These are phyloP conservation scores for Cataglyphis livida DNA, from an alignment of 2,888 invertebrate species.

Conservation along the genomic window DNA sequence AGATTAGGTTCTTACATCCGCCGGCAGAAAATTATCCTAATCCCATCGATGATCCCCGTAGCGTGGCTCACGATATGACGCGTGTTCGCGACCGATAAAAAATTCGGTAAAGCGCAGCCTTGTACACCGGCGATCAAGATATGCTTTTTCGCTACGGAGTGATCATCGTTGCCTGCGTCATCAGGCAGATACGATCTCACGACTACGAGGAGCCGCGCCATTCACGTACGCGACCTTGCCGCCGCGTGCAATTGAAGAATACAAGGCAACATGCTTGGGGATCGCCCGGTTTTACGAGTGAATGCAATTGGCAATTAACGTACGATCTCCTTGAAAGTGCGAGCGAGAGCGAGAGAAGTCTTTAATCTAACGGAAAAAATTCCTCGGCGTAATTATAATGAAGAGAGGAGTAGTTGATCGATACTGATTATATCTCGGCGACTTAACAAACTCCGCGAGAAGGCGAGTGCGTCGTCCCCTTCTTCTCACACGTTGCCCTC, in stretches of 20 bases:
- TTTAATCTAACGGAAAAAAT: slow-evolving; percentile 29
- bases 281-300: slow-evolving; percentile 47
- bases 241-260: slow-evolving; percentile 53
- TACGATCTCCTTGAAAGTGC: slow-evolving; percentile 48
- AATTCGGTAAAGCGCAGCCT: slow-evolving; percentile 59
- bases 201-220: slow-evolving; percentile 67
- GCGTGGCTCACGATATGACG: neutral
- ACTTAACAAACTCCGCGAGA: slow-evolving; percentile 37
- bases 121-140: slow-evolving; percentile 64
- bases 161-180: slow-evolving; percentile 72
- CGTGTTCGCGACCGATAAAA: slow-evolving; percentile 29
- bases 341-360: slow-evolving; percentile 18
- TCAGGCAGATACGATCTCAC: slow-evolving; percentile 72
- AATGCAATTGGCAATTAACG: slow-evolving; percentile 64
- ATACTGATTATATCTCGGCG: slow-evolving; percentile 45
- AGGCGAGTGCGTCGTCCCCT: slow-evolving; percentile 15
- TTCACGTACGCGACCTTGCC: slow-evolving; percentile 71
- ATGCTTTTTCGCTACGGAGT: slow-evolving; percentile 42
- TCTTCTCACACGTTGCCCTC: neutral
- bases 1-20: slow-evolving; percentile 2
- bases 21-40: slow-evolving; percentile 20
- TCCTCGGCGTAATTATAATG: slow-evolving; percentile 47
- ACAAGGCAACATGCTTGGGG: slow-evolving; percentile 35
- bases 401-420: slow-evolving; percentile 48
- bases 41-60: slow-evolving; percentile 13